Evolutionary conservation across 2,797 vertebrate genomes (phyloP), one percentile per base, ranked within the genome.

Genomic region (Poecilia velifera): DNA sequence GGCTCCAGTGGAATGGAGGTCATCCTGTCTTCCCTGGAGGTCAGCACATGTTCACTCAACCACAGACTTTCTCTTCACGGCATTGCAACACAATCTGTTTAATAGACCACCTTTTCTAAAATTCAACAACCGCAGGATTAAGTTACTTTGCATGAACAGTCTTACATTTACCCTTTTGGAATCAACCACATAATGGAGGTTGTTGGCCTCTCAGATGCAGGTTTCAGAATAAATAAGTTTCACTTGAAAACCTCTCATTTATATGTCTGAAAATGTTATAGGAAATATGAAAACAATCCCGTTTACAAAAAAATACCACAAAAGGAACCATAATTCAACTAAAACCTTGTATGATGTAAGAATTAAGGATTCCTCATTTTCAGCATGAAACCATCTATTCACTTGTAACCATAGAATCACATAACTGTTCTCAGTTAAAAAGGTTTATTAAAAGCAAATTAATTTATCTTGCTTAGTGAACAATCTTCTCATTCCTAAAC

Each of bases 1-100:
- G 97, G 97, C 79, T 98, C 97, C 87, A 97, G 93, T 86, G 98
- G 96, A 88, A 97, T 99, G 95, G 98, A 99, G 89, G 92, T 99
- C 90, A 96, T 99, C 62, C 90, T 99, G 46, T 92, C 97, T 82
- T 97, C 98, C 13, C 92, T 99, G 86, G 97, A 99, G 97, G 98
- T 99, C 93, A 93, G 91, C 57, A 18, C 77, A 76, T 45, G 57
- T 59, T 45, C 73, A 62, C 72, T 72, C 68, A 84, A 20, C 55
- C 8, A 46, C 28, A 20, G 16, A 62, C 70, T 49, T 55, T 14
- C 36, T 64, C 28, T 49, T 62, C 25, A 73, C 25, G 16, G 18
- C 20, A 18, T 51, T 80, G 46, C 25, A 46, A 79, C 76, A 28
- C 43, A 70, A 6, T 43, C 46, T 22, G 43, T 51, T 41, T 25